These are phyloP conservation scores for Gallinago undulata DNA, from an alignment of 2,113 vertebrate genomes.

Conservation along the genomic window DNA sequence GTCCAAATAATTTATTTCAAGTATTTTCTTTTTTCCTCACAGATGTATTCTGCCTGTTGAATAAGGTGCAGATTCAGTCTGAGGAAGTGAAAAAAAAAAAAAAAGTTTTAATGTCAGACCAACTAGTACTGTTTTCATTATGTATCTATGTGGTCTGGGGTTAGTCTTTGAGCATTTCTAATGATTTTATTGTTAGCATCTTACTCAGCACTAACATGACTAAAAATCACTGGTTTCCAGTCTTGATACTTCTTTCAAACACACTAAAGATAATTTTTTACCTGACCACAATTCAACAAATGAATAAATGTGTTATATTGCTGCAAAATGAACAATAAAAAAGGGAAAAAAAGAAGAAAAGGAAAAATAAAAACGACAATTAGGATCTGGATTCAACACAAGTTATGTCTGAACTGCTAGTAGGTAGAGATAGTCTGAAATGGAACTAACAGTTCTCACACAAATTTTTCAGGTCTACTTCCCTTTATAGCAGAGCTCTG, in stretches of 20 bases:
- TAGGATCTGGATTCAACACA: not conserved
- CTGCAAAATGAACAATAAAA: not conserved
- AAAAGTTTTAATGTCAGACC: not conserved
- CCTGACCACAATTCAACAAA: not conserved
- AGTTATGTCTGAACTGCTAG: not conserved
- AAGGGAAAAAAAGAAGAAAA: not conserved
- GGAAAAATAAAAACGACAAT: not conserved
- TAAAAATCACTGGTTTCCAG: not conserved
- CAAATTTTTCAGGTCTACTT: not conserved
- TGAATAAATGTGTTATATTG: not conserved
- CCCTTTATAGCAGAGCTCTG: not conserved
- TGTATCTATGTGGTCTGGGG: not conserved
- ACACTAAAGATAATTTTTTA: not conserved
- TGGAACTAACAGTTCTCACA: not conserved
- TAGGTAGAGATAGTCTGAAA: not conserved
- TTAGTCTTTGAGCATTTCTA: not conserved
- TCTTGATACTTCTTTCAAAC: not conserved
- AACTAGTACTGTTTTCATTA: not conserved
- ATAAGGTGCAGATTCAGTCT: not conserved
- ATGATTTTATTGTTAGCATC: not conserved
- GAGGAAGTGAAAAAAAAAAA: not conserved
- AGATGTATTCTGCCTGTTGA: not conserved
- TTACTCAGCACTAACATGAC: not conserved
- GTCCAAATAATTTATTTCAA: not conserved
- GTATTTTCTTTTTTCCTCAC: not conserved